Evolutionary conservation across 2,797 vertebrate genomes (phyloP).

Genomic region (Pseudochromis fuscus): DNA sequence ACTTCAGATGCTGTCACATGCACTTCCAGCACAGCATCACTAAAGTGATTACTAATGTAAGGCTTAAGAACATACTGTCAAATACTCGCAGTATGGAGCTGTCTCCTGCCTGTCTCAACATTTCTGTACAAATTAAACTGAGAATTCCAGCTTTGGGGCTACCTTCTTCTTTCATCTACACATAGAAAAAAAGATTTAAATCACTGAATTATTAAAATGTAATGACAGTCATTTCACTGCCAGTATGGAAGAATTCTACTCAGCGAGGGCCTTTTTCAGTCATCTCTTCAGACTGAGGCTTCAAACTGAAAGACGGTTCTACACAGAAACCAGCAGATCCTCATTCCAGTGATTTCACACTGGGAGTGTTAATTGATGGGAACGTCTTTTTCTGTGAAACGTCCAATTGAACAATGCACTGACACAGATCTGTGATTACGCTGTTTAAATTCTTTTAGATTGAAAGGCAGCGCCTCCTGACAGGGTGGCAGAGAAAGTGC

Average conservation of each 20-base stretch:
- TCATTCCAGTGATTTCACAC: constrained; percentile 4
- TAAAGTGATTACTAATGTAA: background rate
- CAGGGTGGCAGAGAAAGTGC: constrained; percentile 15
- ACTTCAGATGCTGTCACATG: constrained; percentile 21
- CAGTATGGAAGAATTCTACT: background rate
- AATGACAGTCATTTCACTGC: background rate
- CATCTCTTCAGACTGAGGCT: background rate
- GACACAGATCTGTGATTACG: background rate
- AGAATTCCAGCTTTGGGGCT: background rate
- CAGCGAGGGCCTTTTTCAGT: background rate
- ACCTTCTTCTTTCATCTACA: background rate
- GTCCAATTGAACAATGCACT: background rate
- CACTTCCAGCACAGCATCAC: background rate
- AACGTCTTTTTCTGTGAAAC: background rate
- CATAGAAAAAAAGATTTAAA: background rate
- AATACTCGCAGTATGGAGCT: background rate
- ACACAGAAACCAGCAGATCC: background rate
- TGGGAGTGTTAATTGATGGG: background rate
- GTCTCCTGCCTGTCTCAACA: background rate
- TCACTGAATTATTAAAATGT: background rate
- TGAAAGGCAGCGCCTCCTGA: background rate
- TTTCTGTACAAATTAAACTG: background rate
- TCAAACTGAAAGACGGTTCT: background rate
- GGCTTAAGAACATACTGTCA: background rate
- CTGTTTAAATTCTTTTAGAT: background rate